phyloP scores from a whole-genome alignment of 1,140 invertebrate species.

The Nephila pilipes region DNA sequence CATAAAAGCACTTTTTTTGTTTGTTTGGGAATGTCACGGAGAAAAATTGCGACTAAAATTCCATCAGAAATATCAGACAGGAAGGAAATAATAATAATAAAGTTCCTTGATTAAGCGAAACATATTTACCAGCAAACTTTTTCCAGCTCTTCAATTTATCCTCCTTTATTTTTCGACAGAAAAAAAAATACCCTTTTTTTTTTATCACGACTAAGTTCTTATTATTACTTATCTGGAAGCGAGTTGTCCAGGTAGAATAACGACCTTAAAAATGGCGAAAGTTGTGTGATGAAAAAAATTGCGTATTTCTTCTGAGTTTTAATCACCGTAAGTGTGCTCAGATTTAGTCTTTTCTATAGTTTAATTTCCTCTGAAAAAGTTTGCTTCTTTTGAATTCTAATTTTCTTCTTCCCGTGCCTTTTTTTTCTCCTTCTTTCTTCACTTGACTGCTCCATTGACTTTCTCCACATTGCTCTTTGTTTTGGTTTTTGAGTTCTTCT shows the following conservation, averaged over 20 bases:
- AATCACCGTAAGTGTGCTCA: neutral
- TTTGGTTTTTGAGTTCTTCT: neutral
- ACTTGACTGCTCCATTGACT: neutral
- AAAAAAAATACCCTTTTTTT: neutral
- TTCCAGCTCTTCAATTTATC: neutral
- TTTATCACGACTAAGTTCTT: neutral
- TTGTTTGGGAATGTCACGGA: neutral
- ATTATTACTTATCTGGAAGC: neutral
- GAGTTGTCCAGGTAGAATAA: neutral
- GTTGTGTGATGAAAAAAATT: neutral
- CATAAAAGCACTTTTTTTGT: neutral
- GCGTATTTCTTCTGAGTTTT: neutral
- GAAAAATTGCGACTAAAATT: neutral
- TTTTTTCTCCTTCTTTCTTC: neutral
- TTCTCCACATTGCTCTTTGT: neutral
- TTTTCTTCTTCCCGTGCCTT: neutral
- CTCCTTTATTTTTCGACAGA: neutral
- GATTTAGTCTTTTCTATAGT: neutral
- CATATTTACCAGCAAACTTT: neutral
- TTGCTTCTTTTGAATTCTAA: conserved; percentile 16
- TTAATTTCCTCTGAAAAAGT: conserved; percentile 8
- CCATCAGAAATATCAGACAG: neutral
- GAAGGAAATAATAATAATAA: neutral
- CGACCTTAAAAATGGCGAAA: neutral
- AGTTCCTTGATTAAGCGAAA: neutral